Evolutionary conservation across 2,888 invertebrate genomes (phyloP).

Genomic region (Drosophila planitibia): DNA sequence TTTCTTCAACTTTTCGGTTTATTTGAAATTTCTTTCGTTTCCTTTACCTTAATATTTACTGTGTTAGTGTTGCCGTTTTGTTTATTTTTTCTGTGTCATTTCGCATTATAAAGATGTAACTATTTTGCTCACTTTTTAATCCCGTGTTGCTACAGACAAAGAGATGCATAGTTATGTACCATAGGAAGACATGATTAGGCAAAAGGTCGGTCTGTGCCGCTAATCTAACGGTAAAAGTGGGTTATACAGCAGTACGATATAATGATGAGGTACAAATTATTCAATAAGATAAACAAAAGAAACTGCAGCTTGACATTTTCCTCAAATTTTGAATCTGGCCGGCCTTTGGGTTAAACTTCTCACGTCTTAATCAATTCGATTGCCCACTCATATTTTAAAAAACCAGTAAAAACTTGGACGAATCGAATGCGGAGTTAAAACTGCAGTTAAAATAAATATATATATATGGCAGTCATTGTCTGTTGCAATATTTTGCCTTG

Average conservation of each 20-base stretch:
- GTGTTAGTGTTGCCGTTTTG: constrained; percentile 51
- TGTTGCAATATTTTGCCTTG: constrained; percentile 78
- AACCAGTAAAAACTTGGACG: neutral
- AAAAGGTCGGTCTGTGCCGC: constrained; percentile 33
- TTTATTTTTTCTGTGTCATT: constrained; percentile 66
- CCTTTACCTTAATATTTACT: constrained; percentile 41
- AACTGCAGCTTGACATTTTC: constrained; percentile 6
- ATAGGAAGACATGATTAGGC: constrained; percentile 46
- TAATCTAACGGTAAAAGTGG: constrained; percentile 39
- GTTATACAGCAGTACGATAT: constrained; percentile 32
- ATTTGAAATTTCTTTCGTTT: constrained; percentile 41
- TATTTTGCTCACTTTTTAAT: constrained; percentile 44
- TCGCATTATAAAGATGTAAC: constrained; percentile 63
- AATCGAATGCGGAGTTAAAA: constrained; percentile 9
- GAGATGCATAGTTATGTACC: neutral
- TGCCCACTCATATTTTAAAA: constrained; percentile 10
- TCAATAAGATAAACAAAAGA: constrained; percentile 22
- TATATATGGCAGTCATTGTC: constrained; percentile 55
- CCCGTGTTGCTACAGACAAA: constrained; percentile 16
- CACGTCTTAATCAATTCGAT: constrained; percentile 21
- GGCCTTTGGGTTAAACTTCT: constrained; percentile 20
- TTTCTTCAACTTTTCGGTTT: constrained; percentile 34
- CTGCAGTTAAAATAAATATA: constrained; percentile 22
- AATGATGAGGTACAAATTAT: constrained; percentile 1
- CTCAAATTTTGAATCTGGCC: neutral